Conservation (phyloP, 1,140 invertebrate genomes). For the Prorops nasuta region DNA sequence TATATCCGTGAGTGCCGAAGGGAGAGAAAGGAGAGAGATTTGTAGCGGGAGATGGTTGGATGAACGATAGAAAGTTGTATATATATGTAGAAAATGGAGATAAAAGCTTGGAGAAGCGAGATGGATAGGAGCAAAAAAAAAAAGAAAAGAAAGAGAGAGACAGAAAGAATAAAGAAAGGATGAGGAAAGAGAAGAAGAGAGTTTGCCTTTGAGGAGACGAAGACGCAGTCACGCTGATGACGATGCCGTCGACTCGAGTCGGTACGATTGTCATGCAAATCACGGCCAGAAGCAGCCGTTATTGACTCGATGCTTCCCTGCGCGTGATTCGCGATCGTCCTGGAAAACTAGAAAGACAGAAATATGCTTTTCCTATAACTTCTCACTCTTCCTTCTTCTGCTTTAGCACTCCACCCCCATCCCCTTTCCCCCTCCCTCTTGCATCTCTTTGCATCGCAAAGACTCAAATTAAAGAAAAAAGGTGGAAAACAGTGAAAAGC, state of each 20-base stretch:
- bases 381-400: too few relatives aligned
- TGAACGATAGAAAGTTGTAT: constrained; percentile 20
- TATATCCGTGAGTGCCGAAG: constrained; percentile 27
- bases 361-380: too few relatives aligned
- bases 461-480: too few relatives aligned
- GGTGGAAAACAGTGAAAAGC: too few relatives aligned
- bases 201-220: constrained; percentile 39
- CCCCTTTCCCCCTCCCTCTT: too few relatives aligned
- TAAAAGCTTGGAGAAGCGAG: constrained; percentile 45
- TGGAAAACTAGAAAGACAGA: too few relatives aligned
- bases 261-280: constrained; percentile 50
- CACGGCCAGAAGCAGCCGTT: constrained; percentile 34
- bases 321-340: constrained; percentile 25
- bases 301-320: constrained; percentile 35
- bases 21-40: neutral
- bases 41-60: constrained; percentile 26
- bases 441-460: too few relatives aligned
- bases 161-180: constrained; percentile 9
- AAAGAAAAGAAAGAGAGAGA: neutral
- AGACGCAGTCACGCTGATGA: constrained; percentile 35
- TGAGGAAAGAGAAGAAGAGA: constrained; percentile 25
- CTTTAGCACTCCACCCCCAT: too few relatives aligned
- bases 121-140: too few relatives aligned
- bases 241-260: constrained; percentile 26
- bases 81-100: constrained; percentile 19